These are phyloP conservation scores for Cossypha dichroa DNA, from an alignment of 2,797 vertebrate species.

Conservation along the genomic window DNA sequence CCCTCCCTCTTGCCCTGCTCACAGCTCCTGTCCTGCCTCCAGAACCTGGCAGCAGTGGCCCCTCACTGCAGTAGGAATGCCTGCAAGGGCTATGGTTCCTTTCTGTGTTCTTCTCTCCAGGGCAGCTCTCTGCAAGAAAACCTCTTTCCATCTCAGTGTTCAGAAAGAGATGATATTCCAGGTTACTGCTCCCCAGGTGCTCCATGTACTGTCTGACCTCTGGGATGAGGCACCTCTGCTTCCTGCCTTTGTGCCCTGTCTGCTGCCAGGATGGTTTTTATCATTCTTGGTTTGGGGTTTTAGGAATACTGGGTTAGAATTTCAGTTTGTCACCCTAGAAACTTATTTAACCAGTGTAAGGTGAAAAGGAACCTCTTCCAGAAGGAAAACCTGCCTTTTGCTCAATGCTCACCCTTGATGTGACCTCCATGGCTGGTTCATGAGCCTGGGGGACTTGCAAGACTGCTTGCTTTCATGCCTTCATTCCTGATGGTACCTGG, in stretches of 20 bases:
- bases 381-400: neutral
- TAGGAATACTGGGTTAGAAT: neutral
- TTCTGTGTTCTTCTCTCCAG: neutral
- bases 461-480: neutral
- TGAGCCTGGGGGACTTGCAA: neutral
- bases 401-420: neutral
- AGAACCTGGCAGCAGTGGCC: neutral
- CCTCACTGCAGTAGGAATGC: neutral
- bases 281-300: neutral
- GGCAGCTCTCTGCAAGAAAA: neutral
- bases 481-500: neutral
- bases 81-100: fast-evolving
- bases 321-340: neutral
- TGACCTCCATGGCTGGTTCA: neutral
- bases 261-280: neutral
- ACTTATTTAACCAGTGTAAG: neutral
- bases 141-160: neutral
- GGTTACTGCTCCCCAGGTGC: neutral
- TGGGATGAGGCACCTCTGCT: fast-evolving
- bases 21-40: neutral
- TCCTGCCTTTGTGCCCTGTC: fast-evolving
- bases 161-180: neutral
- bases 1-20: neutral
- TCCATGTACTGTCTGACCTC: neutral
- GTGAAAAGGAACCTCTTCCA: neutral